Evolutionary conservation across 2,888 invertebrate genomes (phyloP), one percentile per base, ranked within the genome.

Genomic region (Cryptocephalus moraei): DNA sequence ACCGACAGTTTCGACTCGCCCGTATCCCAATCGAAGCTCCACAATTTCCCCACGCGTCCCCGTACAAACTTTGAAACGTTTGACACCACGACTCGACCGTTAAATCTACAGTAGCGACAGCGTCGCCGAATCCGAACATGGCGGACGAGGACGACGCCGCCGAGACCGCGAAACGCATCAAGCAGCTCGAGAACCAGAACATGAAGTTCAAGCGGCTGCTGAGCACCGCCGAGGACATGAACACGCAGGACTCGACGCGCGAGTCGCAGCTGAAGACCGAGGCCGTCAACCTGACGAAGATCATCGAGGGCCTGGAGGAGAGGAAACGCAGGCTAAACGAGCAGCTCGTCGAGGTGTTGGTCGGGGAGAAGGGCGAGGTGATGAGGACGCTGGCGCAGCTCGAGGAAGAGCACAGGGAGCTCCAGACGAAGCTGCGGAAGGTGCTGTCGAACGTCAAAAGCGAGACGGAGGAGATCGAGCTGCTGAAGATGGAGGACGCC

Each of bases 181-280:
- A 53, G 39, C 56, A 60, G 41, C 52, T 60, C 8, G 57, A 60
- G 51, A 55, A 55, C 38, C 58, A 58, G 44, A 61, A 61, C 34
- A 14, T 45, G 8, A 57, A 58, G 45, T 50, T 61, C 8, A 52
- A 49, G 34, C 54, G 46, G 34, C 49, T 61, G 8, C 48, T 61
- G 12, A 46, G 52, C 10, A 46, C 54, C 1, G 56, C 60, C 1
- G 31, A 58, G 8, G 56, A 60, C 11, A 48, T 61, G 10, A 49
- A 56, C 31, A 46, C 44, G 10, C 48, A 56, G 40, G 55, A 58
- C 31, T 39, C 47, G 3, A 39, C 44, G 0, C 50, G 50, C 32
- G 40, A 47, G 11, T 34, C 45, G 8, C 39, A 46, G 39, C 42
- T 57, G 8, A 41, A 50, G 43, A 34, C 40, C n/a, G 58, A 58